Base-by-base conservation (phyloP, 37 sponge, comb jelly and placozoan genomes). In the Theonella swinhoei region DNA sequence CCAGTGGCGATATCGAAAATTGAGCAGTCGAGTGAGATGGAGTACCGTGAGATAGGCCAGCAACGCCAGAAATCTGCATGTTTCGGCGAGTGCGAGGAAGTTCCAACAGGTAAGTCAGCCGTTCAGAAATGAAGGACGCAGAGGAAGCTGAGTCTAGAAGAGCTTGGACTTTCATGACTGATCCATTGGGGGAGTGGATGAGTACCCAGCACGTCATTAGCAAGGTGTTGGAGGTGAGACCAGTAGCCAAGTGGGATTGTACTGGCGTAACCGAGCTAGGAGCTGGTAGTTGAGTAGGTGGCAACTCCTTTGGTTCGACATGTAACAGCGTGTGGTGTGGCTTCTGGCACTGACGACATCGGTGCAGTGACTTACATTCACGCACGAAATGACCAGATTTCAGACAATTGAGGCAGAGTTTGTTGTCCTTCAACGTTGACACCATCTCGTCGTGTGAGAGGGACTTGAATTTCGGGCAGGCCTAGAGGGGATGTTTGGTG, bases 51-150 rank as follows among this genome's bases (percentile, higher is more conserved):
- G n/a, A n/a, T n/a, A n/a, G n/a, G n/a, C n/a, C n/a, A 42, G 87
- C 87, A 25, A 86, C 64, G n/a, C 87, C 87, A 31, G 47, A 86
- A 28, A 86, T 79, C 42, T n/a, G n/a, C n/a, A n/a, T n/a, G n/a
- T n/a, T n/a, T n/a, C n/a, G n/a, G n/a, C n/a, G n/a, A n/a, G n/a
- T n/a, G n/a, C n/a, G n/a, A n/a, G n/a, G n/a, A n/a, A n/a, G n/a
- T n/a, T n/a, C n/a, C n/a, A n/a, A n/a, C 40, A n/a, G 5, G 20
- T 79, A 64, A 38, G 87, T 73, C 17, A 78, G 66, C 3, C 80
- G 43, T 39, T n/a, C n/a, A n/a, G n/a, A n/a, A n/a, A n/a, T n/a
- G n/a, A n/a, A n/a, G n/a, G n/a, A n/a, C n/a, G n/a, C n/a, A n/a
- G n/a, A n/a, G n/a, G n/a, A n/a, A n/a, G n/a, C n/a, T n/a, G n/a